Base-by-base conservation (phyloP, 2,797 vertebrate genomes). In the Perodicticus potto region DNA sequence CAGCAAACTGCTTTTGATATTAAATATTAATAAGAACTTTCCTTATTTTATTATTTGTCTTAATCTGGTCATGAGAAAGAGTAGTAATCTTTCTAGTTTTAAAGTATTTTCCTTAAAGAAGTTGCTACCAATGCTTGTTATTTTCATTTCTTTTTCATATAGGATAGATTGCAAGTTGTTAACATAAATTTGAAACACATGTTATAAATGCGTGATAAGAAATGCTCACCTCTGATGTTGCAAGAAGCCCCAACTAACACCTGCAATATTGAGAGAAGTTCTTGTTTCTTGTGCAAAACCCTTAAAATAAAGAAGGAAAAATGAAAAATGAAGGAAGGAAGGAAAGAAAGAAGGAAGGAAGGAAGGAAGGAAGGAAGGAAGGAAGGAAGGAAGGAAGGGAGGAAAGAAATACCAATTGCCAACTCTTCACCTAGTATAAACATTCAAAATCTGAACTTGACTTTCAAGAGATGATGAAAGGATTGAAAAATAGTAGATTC, bases 391-490 rank as follows among this genome's bases (percentile, higher is more conserved):
- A 7, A 19, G 17, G 29, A 16, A 65, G n/a, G 16, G 7, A 65
- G n/a, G 19, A 8, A 69, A 8, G 27, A 25, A 89, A 34, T 61
- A 34, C 12, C 12, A 70, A 82, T 23, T 32, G 20, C 34, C 63
- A 86, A 40, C 0, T 85, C 14, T 93, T 72, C 14, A 53, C 6
- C 20, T 29, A 69, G 8, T 45, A 1, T 57, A 45, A 40, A 43
- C 1, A 25, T 27, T 65, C 32, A 74, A 73, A 63, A 76, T 32
- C 25, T 53, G 32, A 2, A 65, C 11, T 29, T 85, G 43, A 59
- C 9, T 74, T 89, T 91, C 7, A 67, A 77, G 65, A 94, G 16
- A 86, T 13, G 78, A 82, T 45, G 3, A 89, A 86, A 95, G 53
- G 9, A 73, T 17, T 59, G 37, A 57, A 55, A 93, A 95, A 77